Conservation (phyloP, 2,113 vertebrate species). For the Cochlearius cochlearius region DNA sequence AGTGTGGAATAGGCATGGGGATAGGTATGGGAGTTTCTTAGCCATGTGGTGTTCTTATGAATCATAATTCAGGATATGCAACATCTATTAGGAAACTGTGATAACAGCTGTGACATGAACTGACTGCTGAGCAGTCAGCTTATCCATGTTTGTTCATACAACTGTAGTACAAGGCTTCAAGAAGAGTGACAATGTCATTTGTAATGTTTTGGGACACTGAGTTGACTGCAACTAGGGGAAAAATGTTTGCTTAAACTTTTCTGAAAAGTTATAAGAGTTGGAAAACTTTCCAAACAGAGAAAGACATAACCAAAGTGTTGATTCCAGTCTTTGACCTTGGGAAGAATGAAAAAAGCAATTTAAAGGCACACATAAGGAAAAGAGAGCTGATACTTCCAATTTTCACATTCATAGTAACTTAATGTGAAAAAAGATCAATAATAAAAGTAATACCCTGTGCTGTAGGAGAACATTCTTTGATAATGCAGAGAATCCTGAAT, state of each 20-base stretch:
- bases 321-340: not conserved
- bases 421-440: not conserved
- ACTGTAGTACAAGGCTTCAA: not conserved
- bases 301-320: not conserved
- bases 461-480: not conserved
- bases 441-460: not conserved
- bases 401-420: not conserved
- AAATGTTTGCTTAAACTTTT: not conserved
- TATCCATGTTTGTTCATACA: not conserved
- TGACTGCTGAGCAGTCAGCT: not conserved
- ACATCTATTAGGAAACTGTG: not conserved
- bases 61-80: not conserved
- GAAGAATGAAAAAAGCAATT: not conserved
- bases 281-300: not conserved
- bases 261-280: not conserved
- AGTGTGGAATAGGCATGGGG: not conserved
- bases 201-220: not conserved
- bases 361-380: not conserved
- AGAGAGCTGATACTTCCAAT: not conserved
- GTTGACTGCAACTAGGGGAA: not conserved
- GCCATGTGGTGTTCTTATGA: not conserved
- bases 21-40: not conserved
- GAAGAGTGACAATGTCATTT: not conserved
- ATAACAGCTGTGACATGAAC: not conserved
- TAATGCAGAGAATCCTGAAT: not conserved